These are phyloP conservation scores for Busseola fusca DNA, from an alignment of 2,888 invertebrate genomes.

Conservation along the genomic window DNA sequence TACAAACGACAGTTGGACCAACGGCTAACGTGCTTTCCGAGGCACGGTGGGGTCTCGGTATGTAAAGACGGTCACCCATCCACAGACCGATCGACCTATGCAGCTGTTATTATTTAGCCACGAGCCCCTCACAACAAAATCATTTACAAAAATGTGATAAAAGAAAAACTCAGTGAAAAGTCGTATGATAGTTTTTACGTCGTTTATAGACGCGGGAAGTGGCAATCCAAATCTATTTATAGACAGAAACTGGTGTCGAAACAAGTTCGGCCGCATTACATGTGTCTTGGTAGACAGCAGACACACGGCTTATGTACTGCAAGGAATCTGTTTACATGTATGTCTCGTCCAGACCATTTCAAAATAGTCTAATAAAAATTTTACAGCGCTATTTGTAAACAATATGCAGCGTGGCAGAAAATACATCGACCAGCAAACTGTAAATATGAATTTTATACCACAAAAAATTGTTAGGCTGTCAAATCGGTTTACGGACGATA, in stretches of 20 bases:
- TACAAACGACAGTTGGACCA: too few species aligned
- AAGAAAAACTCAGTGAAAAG: slow-evolving; percentile 4
- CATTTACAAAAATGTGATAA: not conserved
- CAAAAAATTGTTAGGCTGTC: too few species aligned
- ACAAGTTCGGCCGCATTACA: slow-evolving; percentile 27
- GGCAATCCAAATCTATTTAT: slow-evolving; percentile 23
- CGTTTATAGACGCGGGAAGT: slow-evolving; percentile 14
- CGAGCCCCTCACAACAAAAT: too few species aligned
- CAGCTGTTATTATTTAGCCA: too few species aligned
- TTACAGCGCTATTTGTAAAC: not conserved
- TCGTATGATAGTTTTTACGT: not conserved
- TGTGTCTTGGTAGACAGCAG: not conserved
- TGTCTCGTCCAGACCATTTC: not conserved
- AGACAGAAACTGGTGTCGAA: slow-evolving; percentile 10
- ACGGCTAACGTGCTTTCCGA: too few species aligned
- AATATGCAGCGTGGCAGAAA: too few species aligned
- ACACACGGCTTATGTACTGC: not conserved
- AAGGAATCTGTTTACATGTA: not conserved
- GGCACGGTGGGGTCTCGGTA: too few species aligned
- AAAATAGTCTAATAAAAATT: not conserved
- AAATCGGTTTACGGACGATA: too few species aligned
- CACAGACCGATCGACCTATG: too few species aligned
- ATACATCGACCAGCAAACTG: too few species aligned
- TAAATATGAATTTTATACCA: too few species aligned
- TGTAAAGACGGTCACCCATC: too few species aligned